A percentile compares a stretch with the other conserved stretches of the same genome.
Conservation (phyloP, 2,113 vertebrate species). For the Xenotilapia leptura region DNA sequence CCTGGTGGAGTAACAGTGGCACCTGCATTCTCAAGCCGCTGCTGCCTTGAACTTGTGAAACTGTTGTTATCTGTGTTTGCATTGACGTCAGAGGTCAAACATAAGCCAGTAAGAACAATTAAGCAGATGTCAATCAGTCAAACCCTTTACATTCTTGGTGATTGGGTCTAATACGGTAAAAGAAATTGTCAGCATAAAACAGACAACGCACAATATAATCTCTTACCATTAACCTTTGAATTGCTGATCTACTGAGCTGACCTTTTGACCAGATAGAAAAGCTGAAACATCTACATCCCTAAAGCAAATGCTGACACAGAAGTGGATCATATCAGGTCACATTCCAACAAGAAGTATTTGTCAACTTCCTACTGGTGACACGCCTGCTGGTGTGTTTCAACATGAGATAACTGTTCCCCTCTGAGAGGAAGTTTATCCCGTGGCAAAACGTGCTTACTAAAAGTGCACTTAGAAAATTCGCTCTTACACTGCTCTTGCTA, state of each 20-base stretch:
- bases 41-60: neutral
- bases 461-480: neutral
- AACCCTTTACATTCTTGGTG: neutral
- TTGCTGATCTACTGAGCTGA: neutral
- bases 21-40: neutral
- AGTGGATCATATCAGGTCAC: neutral
- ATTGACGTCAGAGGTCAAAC: neutral
- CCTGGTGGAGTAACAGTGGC: neutral
- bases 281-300: neutral
- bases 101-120: neutral
- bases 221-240: neutral
- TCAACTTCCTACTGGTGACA: slow-evolving; percentile 28
- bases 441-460: neutral
- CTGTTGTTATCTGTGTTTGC: neutral
- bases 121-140: neutral
- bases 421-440: neutral
- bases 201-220: neutral
- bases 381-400: neutral
- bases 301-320: neutral
- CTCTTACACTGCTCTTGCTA: neutral
- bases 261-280: neutral
- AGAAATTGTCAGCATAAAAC: neutral
- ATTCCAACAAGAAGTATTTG: neutral
- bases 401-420: slow-evolving; percentile 1
- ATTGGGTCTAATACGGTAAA: rapidly evolving